These are phyloP conservation scores for Drepana arcuata DNA, from an alignment of 1,140 invertebrate genomes.

Conservation along the genomic window DNA sequence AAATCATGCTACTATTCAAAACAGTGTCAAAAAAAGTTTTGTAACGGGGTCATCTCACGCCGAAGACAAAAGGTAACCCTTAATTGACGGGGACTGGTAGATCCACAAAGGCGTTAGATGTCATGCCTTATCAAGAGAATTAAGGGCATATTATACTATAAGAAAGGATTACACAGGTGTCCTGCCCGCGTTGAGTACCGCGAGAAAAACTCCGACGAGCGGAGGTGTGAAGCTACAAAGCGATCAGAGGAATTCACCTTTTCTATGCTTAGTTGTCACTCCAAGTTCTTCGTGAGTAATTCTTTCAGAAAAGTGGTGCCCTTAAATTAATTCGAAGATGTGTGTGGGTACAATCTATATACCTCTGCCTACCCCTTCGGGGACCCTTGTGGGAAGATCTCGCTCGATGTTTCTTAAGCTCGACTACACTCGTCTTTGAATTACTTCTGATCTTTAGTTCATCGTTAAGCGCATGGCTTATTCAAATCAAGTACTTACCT, in stretches of 20 bases:
- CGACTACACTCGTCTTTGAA: too few species aligned
- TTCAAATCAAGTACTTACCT: too few species aligned
- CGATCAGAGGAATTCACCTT: too few species aligned
- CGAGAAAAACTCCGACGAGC: constrained; percentile 13
- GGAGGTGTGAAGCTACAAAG: background rate
- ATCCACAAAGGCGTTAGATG: constrained; percentile 56
- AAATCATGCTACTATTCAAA: constrained; percentile 64
- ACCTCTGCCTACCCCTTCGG: background rate
- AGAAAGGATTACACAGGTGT: constrained; percentile 68
- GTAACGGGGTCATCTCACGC: constrained; percentile 52
- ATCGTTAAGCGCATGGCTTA: too few species aligned
- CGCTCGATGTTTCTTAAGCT: too few species aligned
- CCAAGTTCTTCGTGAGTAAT: background rate
- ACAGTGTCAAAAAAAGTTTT: constrained; percentile 50
- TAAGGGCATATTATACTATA: constrained; percentile 60
- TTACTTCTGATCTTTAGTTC: too few species aligned
- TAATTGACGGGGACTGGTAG: constrained; percentile 48
- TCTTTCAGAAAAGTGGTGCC: background rate
- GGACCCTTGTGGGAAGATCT: too few species aligned
- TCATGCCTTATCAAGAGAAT: constrained; percentile 62
- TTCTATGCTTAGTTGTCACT: too few species aligned
- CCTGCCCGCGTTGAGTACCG: constrained; percentile 22
- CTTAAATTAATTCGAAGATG: background rate
- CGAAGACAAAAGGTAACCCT: constrained; percentile 45
- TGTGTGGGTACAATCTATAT: background rate